phyloP scores from a whole-genome alignment of 2,797 vertebrate species.

The Dryobates pubescens region DNA sequence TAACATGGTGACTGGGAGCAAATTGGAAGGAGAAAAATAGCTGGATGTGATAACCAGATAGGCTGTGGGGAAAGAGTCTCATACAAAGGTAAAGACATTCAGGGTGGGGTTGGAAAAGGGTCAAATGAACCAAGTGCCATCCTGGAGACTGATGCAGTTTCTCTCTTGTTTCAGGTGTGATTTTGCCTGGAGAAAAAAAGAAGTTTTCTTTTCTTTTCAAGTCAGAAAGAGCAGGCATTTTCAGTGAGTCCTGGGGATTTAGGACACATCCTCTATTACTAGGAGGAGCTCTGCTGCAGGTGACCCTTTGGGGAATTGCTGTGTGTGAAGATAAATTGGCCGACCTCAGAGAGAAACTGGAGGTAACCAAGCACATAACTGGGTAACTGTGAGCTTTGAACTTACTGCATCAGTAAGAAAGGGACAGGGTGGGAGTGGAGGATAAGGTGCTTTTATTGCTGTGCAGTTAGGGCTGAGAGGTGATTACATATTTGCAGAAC shows the following conservation, averaged over 20 bases:
- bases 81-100: not conserved
- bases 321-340: conserved; percentile 82
- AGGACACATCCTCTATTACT: conserved; percentile 88
- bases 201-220: conserved; percentile 86
- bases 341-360: conserved; percentile 77
- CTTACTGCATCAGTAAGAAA: conserved; percentile 29
- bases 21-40: not conserved
- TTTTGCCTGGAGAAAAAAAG: conserved; percentile 84
- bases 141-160: not conserved
- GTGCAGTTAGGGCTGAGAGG: not conserved
- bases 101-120: not conserved
- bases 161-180: conserved; percentile 79
- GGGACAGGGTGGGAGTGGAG: conserved; percentile 7
- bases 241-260: conserved; percentile 88
- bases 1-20: not conserved
- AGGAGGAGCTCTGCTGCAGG: conserved; percentile 86
- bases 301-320: conserved; percentile 86
- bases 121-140: not conserved
- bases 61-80: not conserved
- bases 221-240: conserved; percentile 82
- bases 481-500: not conserved
- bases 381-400: conserved; percentile 48
- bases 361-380: conserved; percentile 80
- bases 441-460: conserved; percentile 31
- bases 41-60: not conserved